phyloP scores from a whole-genome alignment of 2,888 invertebrate species.

The Siphonodentalium dalli region DNA sequence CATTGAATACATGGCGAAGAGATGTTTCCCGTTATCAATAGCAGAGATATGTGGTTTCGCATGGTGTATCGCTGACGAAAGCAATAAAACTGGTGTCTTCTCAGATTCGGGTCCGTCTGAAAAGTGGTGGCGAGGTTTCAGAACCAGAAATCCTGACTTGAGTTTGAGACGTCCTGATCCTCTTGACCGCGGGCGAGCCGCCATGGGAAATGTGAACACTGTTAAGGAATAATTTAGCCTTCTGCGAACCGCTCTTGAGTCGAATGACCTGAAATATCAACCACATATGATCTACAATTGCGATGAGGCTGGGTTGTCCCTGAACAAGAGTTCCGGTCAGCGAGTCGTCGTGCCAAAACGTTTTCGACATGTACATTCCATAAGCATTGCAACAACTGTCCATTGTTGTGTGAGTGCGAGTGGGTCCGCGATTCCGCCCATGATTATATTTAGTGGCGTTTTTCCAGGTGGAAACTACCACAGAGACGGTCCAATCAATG shows the following conservation, averaged over 20 bases:
- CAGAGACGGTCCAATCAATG: no score
- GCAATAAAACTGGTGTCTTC: constrained; percentile 2
- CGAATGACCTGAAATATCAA: constrained; percentile 6
- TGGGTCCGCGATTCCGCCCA: no score
- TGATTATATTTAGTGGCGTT: no score
- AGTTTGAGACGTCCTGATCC: constrained; percentile 14
- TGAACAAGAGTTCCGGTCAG: no score
- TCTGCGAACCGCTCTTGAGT: constrained; percentile 12
- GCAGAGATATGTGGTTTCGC: constrained; percentile 10
- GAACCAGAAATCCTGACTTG: constrained; percentile 10
- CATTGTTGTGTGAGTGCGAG: no score
- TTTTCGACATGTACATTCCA: no score
- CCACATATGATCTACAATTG: no score
- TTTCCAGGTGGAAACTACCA: no score
- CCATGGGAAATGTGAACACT: constrained; percentile 11
- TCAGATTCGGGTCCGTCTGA: constrained; percentile 8
- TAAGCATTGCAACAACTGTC: no score
- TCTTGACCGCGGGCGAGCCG: constrained; percentile 14
- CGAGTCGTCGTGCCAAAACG: no score
- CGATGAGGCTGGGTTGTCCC: no score
- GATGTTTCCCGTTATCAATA: constrained; percentile 17
- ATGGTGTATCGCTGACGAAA: constrained; percentile 23
- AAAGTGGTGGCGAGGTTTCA: constrained; percentile 19
- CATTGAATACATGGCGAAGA: constrained; percentile 15
- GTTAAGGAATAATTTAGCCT: constrained; percentile 15